Percentiles rank a stretch among this genome's conserved stretches.
Conservation (phyloP, 2,888 invertebrate species). For the Calameuta pallipes region DNA sequence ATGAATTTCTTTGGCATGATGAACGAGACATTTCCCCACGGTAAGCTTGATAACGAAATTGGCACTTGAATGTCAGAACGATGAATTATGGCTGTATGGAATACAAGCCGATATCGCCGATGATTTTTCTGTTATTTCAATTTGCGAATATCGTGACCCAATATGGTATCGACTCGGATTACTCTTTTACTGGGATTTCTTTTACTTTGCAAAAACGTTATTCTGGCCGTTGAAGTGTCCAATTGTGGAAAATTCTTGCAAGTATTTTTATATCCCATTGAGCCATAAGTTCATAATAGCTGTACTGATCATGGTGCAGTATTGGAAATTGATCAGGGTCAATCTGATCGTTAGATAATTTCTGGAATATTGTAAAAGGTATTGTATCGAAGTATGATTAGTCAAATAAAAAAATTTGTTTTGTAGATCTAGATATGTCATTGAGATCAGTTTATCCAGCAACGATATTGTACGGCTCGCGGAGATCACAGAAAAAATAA, state of each 20-base stretch:
- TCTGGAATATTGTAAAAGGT: neutral
- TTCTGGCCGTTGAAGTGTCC: neutral
- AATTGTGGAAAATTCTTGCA: conserved; percentile 18
- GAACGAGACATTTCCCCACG: conserved; percentile 16
- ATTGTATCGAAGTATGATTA: neutral
- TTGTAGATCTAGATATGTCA: conserved; percentile 23
- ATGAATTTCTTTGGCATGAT: conserved; percentile 18
- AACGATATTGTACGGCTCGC: conserved; percentile 15
- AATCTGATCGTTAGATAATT: neutral
- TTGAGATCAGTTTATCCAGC: conserved; percentile 17
- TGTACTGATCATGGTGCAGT: neutral
- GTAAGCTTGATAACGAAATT: conserved; percentile 3
- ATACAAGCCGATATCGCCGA: neutral
- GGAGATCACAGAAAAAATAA: conserved; percentile 12
- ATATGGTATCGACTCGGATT: conserved; percentile 22
- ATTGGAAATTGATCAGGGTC: neutral
- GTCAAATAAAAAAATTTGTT: neutral
- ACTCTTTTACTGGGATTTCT: conserved; percentile 19
- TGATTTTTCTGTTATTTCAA: conserved; percentile 3
- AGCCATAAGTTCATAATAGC: neutral
- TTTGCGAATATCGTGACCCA: conserved; percentile 9
- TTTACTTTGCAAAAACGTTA: conserved; percentile 11
- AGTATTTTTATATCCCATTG: conserved; percentile 12
- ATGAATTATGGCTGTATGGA: neutral
- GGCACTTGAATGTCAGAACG: conserved; percentile 2